A percentile compares a stretch with the other conserved stretches of the same genome.
phyloP scores from a whole-genome alignment of 2,888 invertebrate genomes.

The Siphonodentalium dalli region DNA sequence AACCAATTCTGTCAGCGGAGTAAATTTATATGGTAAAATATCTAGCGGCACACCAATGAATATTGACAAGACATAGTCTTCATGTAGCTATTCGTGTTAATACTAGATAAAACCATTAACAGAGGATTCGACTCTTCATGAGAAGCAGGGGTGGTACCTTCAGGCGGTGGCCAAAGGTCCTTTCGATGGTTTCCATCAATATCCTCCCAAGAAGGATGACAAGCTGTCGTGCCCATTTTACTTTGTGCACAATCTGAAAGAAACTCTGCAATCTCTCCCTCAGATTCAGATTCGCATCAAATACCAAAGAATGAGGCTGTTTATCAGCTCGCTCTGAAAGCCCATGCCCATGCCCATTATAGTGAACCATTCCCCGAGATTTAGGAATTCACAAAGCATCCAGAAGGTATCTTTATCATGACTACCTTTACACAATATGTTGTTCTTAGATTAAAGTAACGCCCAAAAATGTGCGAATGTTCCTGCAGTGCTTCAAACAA shows the following conservation, averaged over 20 bases:
- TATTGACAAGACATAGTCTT: conserved; percentile 32
- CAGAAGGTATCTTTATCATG: conserved; percentile 32
- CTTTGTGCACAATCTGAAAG: conserved; percentile 6
- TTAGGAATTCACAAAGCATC: conserved; percentile 31
- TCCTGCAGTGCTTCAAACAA: conserved; percentile 18
- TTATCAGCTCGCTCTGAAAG: conserved; percentile 26
- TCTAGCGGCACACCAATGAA: too few species aligned
- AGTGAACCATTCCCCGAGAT: conserved; percentile 28
- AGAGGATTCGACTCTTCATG: conserved; percentile 33
- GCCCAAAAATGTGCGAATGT: conserved; percentile 23
- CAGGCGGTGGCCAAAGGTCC: conserved; percentile 37
- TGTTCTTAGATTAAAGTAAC: conserved; percentile 31
- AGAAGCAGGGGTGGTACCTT: conserved; percentile 32
- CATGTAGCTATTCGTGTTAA: conserved; percentile 28
- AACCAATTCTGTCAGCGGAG: conserved; percentile 31
- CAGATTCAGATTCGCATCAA: conserved; percentile 13
- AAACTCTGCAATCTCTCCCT: background rate
- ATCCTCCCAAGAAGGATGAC: conserved; percentile 32
- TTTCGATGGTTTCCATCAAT: conserved; percentile 26
- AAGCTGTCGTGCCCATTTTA: conserved; percentile 14
- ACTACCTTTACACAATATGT: conserved; percentile 22
- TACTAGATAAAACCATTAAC: conserved; percentile 32
- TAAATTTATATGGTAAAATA: conserved; percentile 19
- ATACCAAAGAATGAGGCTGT: conserved; percentile 24
- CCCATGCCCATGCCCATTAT: too few species aligned